Evolutionary conservation across 2,797 vertebrate genomes (phyloP).

Genomic region (Sparus aurata): DNA sequence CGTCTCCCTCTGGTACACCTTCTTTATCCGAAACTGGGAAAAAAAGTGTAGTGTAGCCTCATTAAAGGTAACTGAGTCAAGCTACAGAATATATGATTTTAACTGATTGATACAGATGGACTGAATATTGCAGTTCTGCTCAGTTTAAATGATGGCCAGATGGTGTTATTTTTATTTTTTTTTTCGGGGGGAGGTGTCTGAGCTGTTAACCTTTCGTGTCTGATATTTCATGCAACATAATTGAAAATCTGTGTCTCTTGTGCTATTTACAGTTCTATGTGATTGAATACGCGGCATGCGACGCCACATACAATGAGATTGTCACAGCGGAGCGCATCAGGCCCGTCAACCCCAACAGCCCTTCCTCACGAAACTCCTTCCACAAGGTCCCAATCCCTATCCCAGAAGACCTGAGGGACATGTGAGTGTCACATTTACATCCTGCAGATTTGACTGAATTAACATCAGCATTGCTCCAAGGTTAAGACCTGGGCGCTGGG

Average conservation of each 20-base stretch:
- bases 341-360: conserved; percentile 92
- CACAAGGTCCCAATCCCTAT: conserved; percentile 91
- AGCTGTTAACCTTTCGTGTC: background rate
- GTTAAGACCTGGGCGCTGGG: background rate
- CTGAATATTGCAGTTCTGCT: background rate
- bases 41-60: background rate
- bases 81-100: no score
- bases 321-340: conserved; percentile 94
- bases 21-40: background rate
- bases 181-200: background rate
- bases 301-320: conserved; percentile 95
- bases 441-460: background rate
- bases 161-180: no score
- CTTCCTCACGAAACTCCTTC: conserved; percentile 89
- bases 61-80: conserved; percentile 2
- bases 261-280: conserved; percentile 90
- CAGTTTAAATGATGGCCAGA: background rate
- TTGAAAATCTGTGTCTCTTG: conserved; percentile 12
- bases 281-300: conserved; percentile 94
- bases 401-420: conserved; percentile 92
- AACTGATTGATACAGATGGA: no score
- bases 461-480: background rate
- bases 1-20: background rate
- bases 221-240: background rate
- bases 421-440: conserved; percentile 82